Percentiles rank a stretch among this genome's conserved stretches.
phyloP scores from a whole-genome alignment of 2,888 invertebrate genomes.

The Apodemia hepburni region DNA sequence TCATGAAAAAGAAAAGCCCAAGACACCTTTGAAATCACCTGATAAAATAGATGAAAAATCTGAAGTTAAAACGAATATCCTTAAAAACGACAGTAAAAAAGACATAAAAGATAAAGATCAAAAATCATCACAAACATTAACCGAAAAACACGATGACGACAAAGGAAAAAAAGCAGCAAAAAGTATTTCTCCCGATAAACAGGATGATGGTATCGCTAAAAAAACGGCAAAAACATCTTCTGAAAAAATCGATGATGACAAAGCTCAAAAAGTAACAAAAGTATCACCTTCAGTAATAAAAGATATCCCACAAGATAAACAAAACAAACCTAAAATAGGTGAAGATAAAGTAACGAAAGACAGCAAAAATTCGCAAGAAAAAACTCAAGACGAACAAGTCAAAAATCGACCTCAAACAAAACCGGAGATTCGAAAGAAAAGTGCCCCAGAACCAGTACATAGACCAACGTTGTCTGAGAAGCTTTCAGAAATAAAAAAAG shows the following conservation, averaged over 20 bases:
- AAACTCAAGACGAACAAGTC: neutral
- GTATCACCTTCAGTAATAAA: neutral
- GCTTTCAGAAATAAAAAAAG: constrained; percentile 7
- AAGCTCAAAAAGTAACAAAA: constrained; percentile 29
- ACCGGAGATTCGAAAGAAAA: neutral
- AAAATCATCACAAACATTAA: neutral
- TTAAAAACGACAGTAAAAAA: constrained; percentile 21
- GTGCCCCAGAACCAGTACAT: neutral
- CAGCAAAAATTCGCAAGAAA: neutral
- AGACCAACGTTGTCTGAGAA: neutral
- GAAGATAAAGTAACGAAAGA: constrained; percentile 37
- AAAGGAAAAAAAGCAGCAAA: neutral
- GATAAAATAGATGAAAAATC: neutral
- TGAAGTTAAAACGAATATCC: constrained; percentile 16
- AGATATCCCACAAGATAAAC: neutral
- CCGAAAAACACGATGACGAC: neutral
- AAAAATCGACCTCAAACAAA: neutral
- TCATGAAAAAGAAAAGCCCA: constrained; percentile 20
- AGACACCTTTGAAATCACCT: constrained; percentile 3
- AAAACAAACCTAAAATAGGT: constrained; percentile 27
- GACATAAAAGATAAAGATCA: constrained; percentile 13
- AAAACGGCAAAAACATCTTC: neutral
- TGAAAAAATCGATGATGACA: constrained; percentile 21
- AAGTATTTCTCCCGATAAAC: neutral
- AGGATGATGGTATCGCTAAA: neutral